A percentile compares a stretch with the other conserved stretches of the same genome.
These are phyloP conservation scores for Tetropium fuscum DNA, from an alignment of 2,888 invertebrate species.

Conservation along the genomic window DNA sequence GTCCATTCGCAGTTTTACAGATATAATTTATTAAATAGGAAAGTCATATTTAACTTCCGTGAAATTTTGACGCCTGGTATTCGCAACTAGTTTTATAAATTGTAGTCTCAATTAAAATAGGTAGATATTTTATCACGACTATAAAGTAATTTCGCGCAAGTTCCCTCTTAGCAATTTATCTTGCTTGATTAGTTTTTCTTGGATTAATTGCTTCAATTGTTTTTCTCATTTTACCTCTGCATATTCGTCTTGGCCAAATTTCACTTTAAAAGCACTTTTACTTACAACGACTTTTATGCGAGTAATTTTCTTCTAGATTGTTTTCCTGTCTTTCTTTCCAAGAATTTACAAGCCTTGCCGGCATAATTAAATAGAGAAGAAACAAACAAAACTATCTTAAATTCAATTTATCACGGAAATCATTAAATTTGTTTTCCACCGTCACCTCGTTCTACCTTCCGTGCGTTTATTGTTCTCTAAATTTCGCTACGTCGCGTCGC, in stretches of 20 bases:
- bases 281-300: conserved; percentile 55
- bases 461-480: too few relatives aligned
- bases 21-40: too few relatives aligned
- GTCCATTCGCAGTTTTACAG: too few relatives aligned
- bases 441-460: background rate
- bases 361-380: conserved; percentile 47
- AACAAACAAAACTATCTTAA: conserved; percentile 45
- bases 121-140: conserved; percentile 66
- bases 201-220: conserved; percentile 68
- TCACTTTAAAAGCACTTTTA: conserved; percentile 59
- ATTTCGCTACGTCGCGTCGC: too few relatives aligned
- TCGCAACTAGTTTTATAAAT: conserved; percentile 59
- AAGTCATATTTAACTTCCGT: conserved; percentile 14
- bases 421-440: conserved; percentile 5
- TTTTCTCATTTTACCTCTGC: conserved; percentile 66
- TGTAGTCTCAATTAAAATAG: conserved; percentile 65
- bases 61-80: conserved; percentile 20
- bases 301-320: conserved; percentile 56
- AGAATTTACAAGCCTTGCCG: conserved; percentile 42
- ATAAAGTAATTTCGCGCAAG: conserved; percentile 65
- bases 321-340: conserved; percentile 48
- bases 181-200: conserved; percentile 68
- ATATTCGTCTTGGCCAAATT: conserved; percentile 64
- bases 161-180: conserved; percentile 64
- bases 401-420: conserved; percentile 35